These are phyloP conservation scores for Lampropteryx suffumata DNA, from an alignment of 2,888 invertebrate genomes.

Conservation along the genomic window DNA sequence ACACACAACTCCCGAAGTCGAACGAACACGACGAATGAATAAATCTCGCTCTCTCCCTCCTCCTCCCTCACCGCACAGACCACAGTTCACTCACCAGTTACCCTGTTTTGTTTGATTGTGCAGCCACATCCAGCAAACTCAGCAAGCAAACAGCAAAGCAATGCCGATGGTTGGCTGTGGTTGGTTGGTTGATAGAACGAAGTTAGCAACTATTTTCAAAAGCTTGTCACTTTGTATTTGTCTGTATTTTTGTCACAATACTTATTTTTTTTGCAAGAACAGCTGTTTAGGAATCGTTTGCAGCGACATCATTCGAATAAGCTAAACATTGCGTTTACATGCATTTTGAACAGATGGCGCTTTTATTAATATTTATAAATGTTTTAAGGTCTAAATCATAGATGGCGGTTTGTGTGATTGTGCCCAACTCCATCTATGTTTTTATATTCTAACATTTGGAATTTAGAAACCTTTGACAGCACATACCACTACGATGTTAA, in stretches of 20 bases:
- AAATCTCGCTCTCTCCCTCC: constrained; percentile 38
- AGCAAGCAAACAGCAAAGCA: constrained; percentile 13
- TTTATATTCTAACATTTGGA: not conserved
- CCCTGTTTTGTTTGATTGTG: constrained; percentile 34
- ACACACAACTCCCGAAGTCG: constrained; percentile 45
- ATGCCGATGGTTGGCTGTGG: constrained; percentile 13
- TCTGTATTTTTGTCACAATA: no score
- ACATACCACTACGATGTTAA: no score
- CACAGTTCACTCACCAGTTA: no score
- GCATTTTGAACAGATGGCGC: not conserved
- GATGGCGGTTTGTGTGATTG: constrained; percentile 6
- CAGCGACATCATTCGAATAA: constrained; percentile 37
- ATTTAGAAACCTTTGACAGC: not conserved
- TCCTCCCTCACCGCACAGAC: constrained; percentile 38
- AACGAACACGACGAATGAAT: constrained; percentile 44
- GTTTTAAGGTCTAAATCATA: not conserved
- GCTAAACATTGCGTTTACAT: not conserved
- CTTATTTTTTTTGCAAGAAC: constrained; percentile 40
- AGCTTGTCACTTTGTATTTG: no score
- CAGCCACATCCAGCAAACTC: not conserved
- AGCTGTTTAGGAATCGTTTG: constrained; percentile 53
- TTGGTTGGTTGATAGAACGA: constrained; percentile 39
- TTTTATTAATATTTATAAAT: not conserved
- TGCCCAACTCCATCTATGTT: not conserved
- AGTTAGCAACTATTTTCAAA: constrained; percentile 59